Conservation (phyloP, 1,140 invertebrate species). For the Diprion similis region DNA sequence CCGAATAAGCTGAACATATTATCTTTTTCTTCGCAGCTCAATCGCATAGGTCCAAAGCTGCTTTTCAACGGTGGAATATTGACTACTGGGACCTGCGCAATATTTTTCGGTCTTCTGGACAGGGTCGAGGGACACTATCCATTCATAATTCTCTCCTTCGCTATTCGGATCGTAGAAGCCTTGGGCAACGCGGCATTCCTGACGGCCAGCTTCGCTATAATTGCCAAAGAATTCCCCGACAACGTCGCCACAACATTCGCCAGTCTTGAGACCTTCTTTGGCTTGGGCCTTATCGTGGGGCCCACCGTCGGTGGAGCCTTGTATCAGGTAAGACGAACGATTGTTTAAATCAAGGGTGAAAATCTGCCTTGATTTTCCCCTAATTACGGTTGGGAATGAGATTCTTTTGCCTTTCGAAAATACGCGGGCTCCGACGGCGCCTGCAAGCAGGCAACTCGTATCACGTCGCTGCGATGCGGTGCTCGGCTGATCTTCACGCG, state of each 20-base stretch:
- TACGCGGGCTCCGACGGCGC: not conserved
- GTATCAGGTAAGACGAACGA: constrained; percentile 65
- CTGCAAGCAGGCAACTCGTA: not conserved
- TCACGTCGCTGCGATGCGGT: not conserved
- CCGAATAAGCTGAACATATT: not conserved
- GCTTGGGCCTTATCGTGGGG: constrained; percentile 85
- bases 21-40: constrained; percentile 63
- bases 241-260: constrained; percentile 91
- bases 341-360: no score
- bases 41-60: constrained; percentile 82
- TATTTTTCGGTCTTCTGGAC: constrained; percentile 86
- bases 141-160: constrained; percentile 87
- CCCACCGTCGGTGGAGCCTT: constrained; percentile 85
- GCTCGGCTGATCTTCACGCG: not conserved
- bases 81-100: constrained; percentile 82
- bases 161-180: constrained; percentile 89
- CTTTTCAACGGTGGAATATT: constrained; percentile 88
- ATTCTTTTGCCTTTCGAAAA: no score
- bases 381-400: no score
- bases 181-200: constrained; percentile 91
- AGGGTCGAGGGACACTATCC: constrained; percentile 79
- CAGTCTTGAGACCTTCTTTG: constrained; percentile 89
- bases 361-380: no score
- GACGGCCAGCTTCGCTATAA: constrained; percentile 91
- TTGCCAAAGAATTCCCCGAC: constrained; percentile 92